Conservation (phyloP, 2,113 vertebrate genomes). For the Herpailurus yagouaroundi region DNA sequence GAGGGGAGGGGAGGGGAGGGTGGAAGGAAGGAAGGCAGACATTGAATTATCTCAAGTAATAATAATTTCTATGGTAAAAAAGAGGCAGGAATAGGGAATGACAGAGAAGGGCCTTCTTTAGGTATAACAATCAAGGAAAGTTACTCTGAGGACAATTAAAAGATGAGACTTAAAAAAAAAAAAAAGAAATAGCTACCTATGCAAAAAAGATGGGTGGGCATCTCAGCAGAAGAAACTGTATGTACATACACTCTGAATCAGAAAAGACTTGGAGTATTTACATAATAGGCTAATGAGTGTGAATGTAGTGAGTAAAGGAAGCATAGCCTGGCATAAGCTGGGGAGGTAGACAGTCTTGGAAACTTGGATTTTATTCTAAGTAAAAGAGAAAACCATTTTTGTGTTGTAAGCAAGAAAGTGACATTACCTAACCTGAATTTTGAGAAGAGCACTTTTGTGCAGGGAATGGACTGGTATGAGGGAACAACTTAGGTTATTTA, state of each 20-base stretch:
- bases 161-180: slow-evolving; percentile 14
- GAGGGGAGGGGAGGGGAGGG: too few species aligned
- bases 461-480: background rate
- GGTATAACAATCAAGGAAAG: background rate
- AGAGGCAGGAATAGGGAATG: background rate
- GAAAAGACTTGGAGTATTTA: background rate
- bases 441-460: background rate
- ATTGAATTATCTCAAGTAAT: background rate
- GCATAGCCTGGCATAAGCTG: background rate
- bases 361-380: background rate
- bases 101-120: background rate
- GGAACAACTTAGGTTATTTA: background rate
- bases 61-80: background rate
- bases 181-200: background rate
- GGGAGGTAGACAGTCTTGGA: background rate
- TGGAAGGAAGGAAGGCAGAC: background rate
- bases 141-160: background rate
- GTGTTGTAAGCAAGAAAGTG: background rate
- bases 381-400: background rate
- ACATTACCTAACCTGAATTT: background rate
- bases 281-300: background rate
- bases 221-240: background rate
- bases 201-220: background rate
- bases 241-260: background rate
- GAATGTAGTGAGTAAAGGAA: background rate